These are phyloP conservation scores for Eptatretus burgeri DNA, from an alignment of 2,113 vertebrate genomes.

Conservation along the genomic window DNA sequence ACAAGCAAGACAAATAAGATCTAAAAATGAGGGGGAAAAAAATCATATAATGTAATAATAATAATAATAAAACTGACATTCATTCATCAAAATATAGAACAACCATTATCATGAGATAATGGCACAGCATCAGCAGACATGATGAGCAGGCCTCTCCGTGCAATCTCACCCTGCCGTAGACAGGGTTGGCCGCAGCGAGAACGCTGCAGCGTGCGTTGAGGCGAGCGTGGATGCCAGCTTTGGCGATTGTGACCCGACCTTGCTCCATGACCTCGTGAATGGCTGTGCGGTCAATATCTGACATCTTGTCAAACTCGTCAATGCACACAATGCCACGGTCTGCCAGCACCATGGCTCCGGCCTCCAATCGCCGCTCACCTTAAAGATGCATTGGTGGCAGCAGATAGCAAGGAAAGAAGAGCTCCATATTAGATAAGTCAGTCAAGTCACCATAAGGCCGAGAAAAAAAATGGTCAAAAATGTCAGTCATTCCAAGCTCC, in stretches of 20 bases:
- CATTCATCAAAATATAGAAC: no score
- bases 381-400: background rate
- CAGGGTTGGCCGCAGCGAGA: slow-evolving; percentile 66
- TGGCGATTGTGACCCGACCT: slow-evolving; percentile 74
- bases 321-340: slow-evolving; percentile 89
- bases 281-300: slow-evolving; percentile 76
- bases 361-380: slow-evolving; percentile 72
- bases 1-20: no score
- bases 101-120: no score
- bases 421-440: background rate
- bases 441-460: background rate
- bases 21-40: no score
- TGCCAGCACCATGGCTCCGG: slow-evolving; percentile 76
- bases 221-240: slow-evolving; percentile 76
- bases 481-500: no score
- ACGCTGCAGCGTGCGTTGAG: slow-evolving; percentile 88
- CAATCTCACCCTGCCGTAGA: slow-evolving; percentile 52
- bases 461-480: no score
- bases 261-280: slow-evolving; percentile 99
- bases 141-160: fast-evolving
- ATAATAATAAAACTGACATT: no score
- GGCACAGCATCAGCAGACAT: background rate
- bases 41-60: no score
- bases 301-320: slow-evolving; percentile 97
- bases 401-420: background rate